Percentiles rank a stretch among this genome's conserved stretches.
These are phyloP conservation scores for Ostrea edulis DNA, from an alignment of 1,140 invertebrate genomes.

Conservation along the genomic window DNA sequence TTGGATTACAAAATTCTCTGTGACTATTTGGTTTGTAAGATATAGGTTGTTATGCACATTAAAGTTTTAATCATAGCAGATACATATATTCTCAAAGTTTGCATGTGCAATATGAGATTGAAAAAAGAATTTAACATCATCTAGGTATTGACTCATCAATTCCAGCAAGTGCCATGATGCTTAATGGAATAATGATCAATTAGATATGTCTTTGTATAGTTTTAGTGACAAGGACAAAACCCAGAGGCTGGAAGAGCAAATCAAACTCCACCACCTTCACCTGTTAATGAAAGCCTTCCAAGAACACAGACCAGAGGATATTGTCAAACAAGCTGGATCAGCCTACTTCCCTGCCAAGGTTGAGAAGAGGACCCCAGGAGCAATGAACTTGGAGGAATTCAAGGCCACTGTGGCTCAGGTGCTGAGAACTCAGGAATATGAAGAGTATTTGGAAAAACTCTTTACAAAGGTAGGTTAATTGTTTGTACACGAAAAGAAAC, in stretches of 20 bases:
- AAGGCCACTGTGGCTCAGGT: slow-evolving; percentile 74
- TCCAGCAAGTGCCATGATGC: neutral
- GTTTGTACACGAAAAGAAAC: neutral
- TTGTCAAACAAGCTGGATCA: slow-evolving; percentile 66
- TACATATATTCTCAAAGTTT: neutral
- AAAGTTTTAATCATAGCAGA: neutral
- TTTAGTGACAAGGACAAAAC: slow-evolving; percentile 72
- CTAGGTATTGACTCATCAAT: too few species aligned
- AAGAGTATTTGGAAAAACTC: slow-evolving; percentile 77
- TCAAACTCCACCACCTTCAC: slow-evolving; percentile 76
- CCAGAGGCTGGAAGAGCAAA: slow-evolving; percentile 76
- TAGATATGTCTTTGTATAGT: slow-evolving; percentile 58
- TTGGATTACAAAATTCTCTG: neutral
- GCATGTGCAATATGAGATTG: neutral
- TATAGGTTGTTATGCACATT: neutral
- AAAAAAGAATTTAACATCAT: too few species aligned
- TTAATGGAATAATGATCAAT: neutral
- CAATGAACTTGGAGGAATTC: slow-evolving; percentile 77
- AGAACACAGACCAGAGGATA: slow-evolving; percentile 70
- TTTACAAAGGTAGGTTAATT: slow-evolving; percentile 73
- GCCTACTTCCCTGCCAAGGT: slow-evolving; percentile 69
- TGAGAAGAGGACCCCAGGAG: slow-evolving; percentile 69
- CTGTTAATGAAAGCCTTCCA: slow-evolving; percentile 75
- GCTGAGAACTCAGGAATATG: slow-evolving; percentile 73
- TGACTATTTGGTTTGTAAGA: neutral